phyloP scores from a whole-genome alignment of 2,113 vertebrate species.

The Passer domesticus region DNA sequence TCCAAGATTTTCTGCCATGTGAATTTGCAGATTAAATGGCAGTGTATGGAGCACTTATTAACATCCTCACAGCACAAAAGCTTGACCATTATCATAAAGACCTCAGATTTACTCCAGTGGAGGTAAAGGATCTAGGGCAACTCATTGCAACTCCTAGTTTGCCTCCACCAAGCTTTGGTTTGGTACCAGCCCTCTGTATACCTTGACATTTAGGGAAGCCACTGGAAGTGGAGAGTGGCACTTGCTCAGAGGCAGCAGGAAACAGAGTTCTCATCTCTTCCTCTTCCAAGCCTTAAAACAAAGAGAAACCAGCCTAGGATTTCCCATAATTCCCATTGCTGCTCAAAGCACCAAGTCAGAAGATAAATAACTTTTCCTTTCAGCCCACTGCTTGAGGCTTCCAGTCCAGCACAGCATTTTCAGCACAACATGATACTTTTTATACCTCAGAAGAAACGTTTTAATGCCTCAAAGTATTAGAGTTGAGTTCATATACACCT shows the following conservation, averaged over 20 bases:
- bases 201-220: neutral
- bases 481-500: neutral
- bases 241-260: neutral
- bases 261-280: neutral
- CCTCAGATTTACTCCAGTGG: neutral
- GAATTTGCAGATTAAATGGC: neutral
- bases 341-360: neutral
- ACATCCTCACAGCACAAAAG: neutral
- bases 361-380: neutral
- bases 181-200: neutral
- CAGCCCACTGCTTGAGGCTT: neutral
- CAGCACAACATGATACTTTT: neutral
- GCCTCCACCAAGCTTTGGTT: neutral
- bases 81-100: neutral
- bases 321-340: neutral
- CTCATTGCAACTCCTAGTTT: neutral
- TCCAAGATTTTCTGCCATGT: neutral
- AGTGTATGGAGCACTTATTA: neutral
- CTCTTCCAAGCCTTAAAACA: neutral
- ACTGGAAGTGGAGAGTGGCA: neutral
- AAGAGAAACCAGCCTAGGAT: neutral
- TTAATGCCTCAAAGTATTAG: neutral
- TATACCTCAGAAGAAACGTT: neutral
- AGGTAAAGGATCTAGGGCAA: neutral
- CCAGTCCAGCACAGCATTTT: neutral